Evolutionary conservation across 2,797 vertebrate genomes (phyloP).

Genomic region (Caiman crocodilus): DNA sequence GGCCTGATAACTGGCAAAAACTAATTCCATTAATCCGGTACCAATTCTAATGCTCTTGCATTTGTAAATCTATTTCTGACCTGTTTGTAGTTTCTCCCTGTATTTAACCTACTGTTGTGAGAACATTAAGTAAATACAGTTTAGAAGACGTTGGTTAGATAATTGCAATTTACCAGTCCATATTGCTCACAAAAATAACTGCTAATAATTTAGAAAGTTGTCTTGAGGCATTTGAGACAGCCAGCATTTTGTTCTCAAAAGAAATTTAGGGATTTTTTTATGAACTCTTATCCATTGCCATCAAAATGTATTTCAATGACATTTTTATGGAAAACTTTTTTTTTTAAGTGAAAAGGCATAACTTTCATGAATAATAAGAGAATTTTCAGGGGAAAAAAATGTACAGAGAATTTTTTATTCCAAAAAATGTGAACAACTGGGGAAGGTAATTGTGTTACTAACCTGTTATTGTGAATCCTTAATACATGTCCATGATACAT

Average conservation of each 20-base stretch:
- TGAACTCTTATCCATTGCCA: no score
- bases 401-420: not conserved
- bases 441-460: not conserved
- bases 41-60: not conserved
- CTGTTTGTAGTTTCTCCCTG: conserved; percentile 59
- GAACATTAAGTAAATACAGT: conserved; percentile 44
- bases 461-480: not conserved
- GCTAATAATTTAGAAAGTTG: conserved; percentile 19
- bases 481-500: not conserved
- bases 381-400: not conserved
- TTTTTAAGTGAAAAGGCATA: not conserved
- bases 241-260: conserved; percentile 34
- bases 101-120: conserved; percentile 24
- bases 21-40: not conserved
- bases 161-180: conserved; percentile 63
- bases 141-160: conserved; percentile 28
- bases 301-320: no score
- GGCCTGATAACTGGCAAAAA: not conserved
- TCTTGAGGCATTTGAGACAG: not conserved
- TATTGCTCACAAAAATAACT: not conserved
- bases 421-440: not conserved
- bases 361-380: not conserved
- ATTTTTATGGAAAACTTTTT: not conserved
- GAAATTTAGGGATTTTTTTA: not conserved
- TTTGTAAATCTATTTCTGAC: not conserved